phyloP scores from a whole-genome alignment of 2,888 invertebrate genomes.

The Agrotis exclamationis region DNA sequence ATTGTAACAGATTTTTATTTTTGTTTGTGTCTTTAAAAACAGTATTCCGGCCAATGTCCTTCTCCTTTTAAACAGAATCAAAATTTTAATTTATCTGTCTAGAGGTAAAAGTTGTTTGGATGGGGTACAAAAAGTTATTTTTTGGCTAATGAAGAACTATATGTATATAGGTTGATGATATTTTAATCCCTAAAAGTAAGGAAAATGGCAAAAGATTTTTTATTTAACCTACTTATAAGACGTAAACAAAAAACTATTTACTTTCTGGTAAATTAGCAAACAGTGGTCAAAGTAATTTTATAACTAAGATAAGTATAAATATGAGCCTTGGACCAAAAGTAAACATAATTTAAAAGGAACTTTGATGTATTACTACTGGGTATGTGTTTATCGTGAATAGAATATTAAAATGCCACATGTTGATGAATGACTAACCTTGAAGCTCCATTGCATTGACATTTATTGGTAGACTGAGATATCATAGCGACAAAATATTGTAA shows the following conservation, averaged over 20 bases:
- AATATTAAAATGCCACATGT: constrained; percentile 59
- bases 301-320: background rate
- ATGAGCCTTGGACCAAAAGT: constrained; percentile 15
- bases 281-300: background rate
- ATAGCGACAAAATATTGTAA: constrained; percentile 34
- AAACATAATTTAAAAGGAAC: constrained; percentile 30
- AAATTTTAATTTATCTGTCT: background rate
- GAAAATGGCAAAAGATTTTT: no score
- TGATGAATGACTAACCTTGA: constrained; percentile 66
- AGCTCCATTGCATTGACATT: constrained; percentile 58
- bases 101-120: constrained; percentile 9
- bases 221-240: no score
- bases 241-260: background rate
- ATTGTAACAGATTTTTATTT: background rate
- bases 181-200: background rate
- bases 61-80: constrained; percentile 1
- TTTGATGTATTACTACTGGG: constrained; percentile 43
- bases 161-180: no score
- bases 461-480: constrained; percentile 43
- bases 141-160: no score
- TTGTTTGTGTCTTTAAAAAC: background rate
- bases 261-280: constrained; percentile 6
- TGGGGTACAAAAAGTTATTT: background rate
- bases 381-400: constrained; percentile 57
- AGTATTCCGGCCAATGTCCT: background rate